Conservation (phyloP, 2,113 vertebrate genomes). For the Manacus vitellinus region DNA sequence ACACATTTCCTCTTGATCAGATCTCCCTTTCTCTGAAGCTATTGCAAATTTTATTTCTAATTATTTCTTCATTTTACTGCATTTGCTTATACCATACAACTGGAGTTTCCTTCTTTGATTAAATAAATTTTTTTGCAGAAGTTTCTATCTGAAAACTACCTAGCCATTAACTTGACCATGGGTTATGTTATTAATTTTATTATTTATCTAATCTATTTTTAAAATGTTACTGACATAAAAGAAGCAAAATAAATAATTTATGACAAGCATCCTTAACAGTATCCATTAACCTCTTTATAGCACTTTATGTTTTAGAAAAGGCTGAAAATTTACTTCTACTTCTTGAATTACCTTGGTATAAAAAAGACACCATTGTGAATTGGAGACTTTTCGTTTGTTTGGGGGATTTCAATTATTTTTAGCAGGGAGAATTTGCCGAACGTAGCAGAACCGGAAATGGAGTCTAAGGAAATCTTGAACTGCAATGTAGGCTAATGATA, state of each 20-base stretch:
- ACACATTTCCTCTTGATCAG: constrained; percentile 62
- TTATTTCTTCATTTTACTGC: constrained; percentile 57
- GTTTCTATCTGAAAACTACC: constrained; percentile 44
- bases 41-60: constrained; percentile 66
- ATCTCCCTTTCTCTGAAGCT: constrained; percentile 64
- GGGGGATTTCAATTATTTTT: neutral
- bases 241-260: neutral
- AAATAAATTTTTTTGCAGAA: constrained; percentile 59
- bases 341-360: neutral
- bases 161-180: constrained; percentile 40
- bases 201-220: neutral
- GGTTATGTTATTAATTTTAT: constrained; percentile 17
- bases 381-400: neutral
- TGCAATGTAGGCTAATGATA: constrained; percentile 13
- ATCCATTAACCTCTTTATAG: neutral
- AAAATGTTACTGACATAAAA: neutral
- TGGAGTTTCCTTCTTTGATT: constrained; percentile 60
- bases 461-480: constrained; percentile 14
- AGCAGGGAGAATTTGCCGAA: neutral
- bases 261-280: neutral
- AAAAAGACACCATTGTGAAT: neutral
- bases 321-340: neutral
- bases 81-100: constrained; percentile 47
- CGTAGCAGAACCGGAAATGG: neutral
- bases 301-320: neutral